phyloP scores from a whole-genome alignment of 2,888 invertebrate genomes.

The Ormyrus nitidulus region DNA sequence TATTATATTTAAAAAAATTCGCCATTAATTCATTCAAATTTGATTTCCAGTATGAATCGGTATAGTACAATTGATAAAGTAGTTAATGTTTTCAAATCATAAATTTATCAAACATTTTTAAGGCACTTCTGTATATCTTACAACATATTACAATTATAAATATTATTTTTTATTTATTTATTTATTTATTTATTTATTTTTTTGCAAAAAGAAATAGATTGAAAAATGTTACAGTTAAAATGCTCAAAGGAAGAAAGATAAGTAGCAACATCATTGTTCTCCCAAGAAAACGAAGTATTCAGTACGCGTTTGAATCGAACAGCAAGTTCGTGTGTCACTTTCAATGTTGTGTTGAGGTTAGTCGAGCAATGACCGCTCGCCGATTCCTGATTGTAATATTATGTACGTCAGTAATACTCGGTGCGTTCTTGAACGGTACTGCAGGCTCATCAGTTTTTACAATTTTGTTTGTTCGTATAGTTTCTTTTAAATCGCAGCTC shows the following conservation, averaged over 20 bases:
- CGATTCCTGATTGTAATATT: conserved; percentile 60
- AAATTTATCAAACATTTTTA: too few species aligned
- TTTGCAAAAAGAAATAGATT: neutral
- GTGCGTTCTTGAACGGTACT: conserved; percentile 46
- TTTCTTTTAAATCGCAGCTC: conserved; percentile 20
- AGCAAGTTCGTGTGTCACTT: conserved; percentile 65
- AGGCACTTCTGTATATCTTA: too few species aligned
- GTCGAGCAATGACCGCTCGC: conserved; percentile 72
- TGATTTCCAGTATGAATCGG: too few species aligned
- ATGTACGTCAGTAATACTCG: conserved; percentile 54
- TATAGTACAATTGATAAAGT: too few species aligned
- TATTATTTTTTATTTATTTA: neutral
- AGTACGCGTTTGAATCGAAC: conserved; percentile 54
- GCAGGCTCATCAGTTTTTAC: conserved; percentile 51
- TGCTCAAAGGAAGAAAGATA: conserved; percentile 4
- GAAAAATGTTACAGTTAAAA: neutral
- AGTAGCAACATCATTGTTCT: conserved; percentile 12
- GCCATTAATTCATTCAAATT: too few species aligned
- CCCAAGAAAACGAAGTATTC: conserved; percentile 36
- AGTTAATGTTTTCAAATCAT: too few species aligned
- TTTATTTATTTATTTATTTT: conserved; percentile 3
- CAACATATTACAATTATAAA: too few species aligned
- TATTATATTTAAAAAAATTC: too few species aligned
- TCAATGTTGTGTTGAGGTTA: conserved; percentile 72
- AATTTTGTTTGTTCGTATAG: conserved; percentile 42